Conservation (phyloP, 2,888 invertebrate species). For the Agrenia bidenticulata region DNA sequence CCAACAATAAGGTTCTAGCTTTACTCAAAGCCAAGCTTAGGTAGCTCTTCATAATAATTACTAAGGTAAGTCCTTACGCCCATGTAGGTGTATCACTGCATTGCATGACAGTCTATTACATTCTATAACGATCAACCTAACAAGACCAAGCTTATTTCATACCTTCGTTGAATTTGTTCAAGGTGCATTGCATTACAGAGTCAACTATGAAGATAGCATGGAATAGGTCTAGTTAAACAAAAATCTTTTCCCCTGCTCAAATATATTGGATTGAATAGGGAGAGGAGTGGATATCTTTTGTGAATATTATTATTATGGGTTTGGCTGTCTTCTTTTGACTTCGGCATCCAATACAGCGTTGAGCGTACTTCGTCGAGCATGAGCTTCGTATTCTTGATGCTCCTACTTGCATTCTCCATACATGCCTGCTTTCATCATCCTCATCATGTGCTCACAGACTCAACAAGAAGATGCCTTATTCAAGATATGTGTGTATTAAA, state of each 20-base stretch:
- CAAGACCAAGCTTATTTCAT: no score
- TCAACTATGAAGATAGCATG: no score
- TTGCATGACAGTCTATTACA: no score
- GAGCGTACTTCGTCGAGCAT: not conserved
- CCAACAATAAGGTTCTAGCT: no score
- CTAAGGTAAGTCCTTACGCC: no score
- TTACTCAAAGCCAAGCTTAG: no score
- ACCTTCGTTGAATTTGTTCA: no score
- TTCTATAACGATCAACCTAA: no score
- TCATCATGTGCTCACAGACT: conserved; percentile 3
- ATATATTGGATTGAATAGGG: not conserved
- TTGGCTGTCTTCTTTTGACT: conserved; percentile 4
- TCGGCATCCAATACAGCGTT: not conserved
- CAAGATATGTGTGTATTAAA: no score
- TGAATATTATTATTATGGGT: conserved; percentile 8
- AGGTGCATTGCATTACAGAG: no score
- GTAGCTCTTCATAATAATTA: no score
- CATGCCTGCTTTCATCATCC: not conserved
- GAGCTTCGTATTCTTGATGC: not conserved
- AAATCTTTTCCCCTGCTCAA: not conserved
- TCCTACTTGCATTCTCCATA: not conserved
- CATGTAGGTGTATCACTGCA: no score
- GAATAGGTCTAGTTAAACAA: not conserved
- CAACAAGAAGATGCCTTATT: not conserved
- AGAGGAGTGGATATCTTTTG: not conserved